These are phyloP conservation scores for Jordanella pulchra DNA, from an alignment of 2,797 vertebrate genomes.

Conservation along the genomic window DNA sequence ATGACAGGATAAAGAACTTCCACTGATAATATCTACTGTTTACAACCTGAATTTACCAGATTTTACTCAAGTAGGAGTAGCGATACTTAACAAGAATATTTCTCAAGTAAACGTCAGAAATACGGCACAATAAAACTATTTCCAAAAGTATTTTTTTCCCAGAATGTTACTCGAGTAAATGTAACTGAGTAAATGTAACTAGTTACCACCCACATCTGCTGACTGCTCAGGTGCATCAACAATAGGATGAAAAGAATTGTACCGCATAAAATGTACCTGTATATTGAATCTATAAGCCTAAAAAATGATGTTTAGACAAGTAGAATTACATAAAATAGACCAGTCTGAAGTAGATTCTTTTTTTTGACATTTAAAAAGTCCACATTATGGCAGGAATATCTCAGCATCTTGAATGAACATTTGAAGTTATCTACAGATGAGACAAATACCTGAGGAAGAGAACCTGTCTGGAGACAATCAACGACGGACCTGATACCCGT, in stretches of 20 bases:
- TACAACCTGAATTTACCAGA: too few relatives aligned
- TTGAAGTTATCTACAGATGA: neutral
- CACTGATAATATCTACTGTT: too few relatives aligned
- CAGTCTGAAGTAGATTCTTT: neutral
- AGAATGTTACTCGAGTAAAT: too few relatives aligned
- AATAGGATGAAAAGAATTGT: neutral
- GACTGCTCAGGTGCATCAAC: neutral
- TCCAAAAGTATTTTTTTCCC: too few relatives aligned
- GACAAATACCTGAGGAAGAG: conserved; percentile 66
- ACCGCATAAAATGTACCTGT: neutral
- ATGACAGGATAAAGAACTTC: too few relatives aligned
- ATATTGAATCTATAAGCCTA: neutral
- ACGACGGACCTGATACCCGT: conserved; percentile 55
- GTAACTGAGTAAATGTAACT: too few relatives aligned
- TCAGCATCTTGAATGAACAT: neutral
- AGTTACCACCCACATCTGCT: too few relatives aligned
- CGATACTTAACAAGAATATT: too few relatives aligned
- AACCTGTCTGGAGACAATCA: conserved; percentile 59
- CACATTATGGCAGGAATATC: neutral
- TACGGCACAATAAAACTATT: too few relatives aligned
- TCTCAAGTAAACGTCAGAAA: too few relatives aligned
- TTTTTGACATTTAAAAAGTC: neutral
- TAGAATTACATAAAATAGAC: neutral
- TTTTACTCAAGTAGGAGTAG: too few relatives aligned
- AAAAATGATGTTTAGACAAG: neutral